A percentile compares a stretch with the other conserved stretches of the same genome.
These are phyloP conservation scores for Karalla daura DNA, from an alignment of 2,797 vertebrate species.

Conservation along the genomic window DNA sequence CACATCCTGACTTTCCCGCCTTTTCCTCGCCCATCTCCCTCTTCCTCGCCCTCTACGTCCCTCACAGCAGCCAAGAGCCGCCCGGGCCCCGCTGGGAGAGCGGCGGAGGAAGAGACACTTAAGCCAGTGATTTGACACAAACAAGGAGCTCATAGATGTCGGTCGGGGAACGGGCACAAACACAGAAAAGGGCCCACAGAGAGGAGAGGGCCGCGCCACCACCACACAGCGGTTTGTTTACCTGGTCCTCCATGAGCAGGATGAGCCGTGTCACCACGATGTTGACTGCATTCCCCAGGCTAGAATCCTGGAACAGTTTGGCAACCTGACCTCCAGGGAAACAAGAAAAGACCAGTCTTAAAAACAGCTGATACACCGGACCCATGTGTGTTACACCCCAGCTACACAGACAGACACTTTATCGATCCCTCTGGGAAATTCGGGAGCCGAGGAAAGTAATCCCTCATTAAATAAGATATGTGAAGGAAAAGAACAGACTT, in stretches of 20 bases:
- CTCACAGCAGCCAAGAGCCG: constrained; percentile 50
- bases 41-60: constrained; percentile 38
- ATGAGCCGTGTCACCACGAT: constrained; percentile 97
- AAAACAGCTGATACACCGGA: constrained; percentile 81
- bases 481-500: background rate
- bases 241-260: constrained; percentile 98
- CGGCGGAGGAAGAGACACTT: constrained; percentile 64
- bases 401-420: background rate
- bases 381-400: background rate
- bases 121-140: constrained; percentile 68
- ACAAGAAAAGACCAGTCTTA: constrained; percentile 99
- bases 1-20: too few species aligned
- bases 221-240: constrained; percentile 67
- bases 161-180: constrained; percentile 12
- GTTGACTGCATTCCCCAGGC: constrained; percentile 98
- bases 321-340: constrained; percentile 99
- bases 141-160: constrained; percentile 70
- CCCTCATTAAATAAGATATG: background rate
- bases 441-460: too few species aligned
- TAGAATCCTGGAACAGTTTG: constrained; percentile 99
- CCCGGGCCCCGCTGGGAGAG: constrained; percentile 48
- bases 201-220: background rate
- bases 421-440: too few species aligned
- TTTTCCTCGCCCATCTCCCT: constrained; percentile 45
- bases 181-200: constrained; percentile 1